Evolutionary conservation across 1,140 invertebrate species (phyloP), one percentile per base, ranked within the genome.

Genomic region (Ostrea denselamellosa): DNA sequence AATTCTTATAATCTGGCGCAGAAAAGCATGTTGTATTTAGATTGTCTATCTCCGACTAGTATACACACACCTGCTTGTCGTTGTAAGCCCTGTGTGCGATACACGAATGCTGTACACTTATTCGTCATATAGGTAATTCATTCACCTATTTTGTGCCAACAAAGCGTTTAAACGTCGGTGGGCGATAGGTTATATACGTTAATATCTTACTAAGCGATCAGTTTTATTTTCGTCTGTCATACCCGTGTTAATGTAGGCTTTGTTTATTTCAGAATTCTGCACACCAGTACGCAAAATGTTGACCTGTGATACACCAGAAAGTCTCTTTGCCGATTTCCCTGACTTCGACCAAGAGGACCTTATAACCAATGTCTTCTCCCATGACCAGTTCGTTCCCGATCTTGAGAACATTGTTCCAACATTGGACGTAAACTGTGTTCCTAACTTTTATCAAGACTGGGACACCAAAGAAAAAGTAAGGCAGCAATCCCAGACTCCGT

Each of bases 371-470:
- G 82, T 83, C 9, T 83, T 83, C 28, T 22, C n/a, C 28, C 71
- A 85, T 51, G 87, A 88, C 17, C 87, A 88, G 52, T 81, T 83
- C 5, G 88, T 87, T 56, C 83, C 86, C 0, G 88, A 89, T n/a
- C 68, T 89, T 12, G 88, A 89, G 71, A 87, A 87, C 85, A 89
- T 89, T 77, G 86, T 85, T 44, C 88, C 88, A 62, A 85, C 88
- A 10, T 56, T 77, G 25, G 88, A 86, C 68, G 68, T 89, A 65
- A 87, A 89, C 88, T 85, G 77, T 81, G 58, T 82, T 85, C 54
- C 81, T 82, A 65, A 85, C n/a, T 87, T 28, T 34, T 62, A 56
- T 68, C 52, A 51, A 17, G 65, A 84, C n/a, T 83, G 17, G 25
- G 65, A 87, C 62, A 85, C 71, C 58, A 62, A 83, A 71, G 62